These are phyloP conservation scores for Euplagia quadripunctaria DNA, from an alignment of 2,888 invertebrate species.

Conservation along the genomic window DNA sequence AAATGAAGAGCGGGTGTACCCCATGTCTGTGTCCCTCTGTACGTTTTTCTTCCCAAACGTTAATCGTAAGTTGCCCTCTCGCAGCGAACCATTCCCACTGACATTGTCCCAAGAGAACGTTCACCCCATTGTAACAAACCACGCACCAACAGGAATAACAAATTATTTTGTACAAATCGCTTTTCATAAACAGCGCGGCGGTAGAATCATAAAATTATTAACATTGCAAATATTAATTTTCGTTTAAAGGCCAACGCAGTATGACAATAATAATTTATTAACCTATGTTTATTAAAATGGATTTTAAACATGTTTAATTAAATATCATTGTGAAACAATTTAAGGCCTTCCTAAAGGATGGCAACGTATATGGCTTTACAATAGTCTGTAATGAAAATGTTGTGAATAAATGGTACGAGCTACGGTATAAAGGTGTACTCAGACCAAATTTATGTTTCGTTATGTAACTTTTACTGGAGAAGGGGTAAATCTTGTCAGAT, in stretches of 20 bases:
- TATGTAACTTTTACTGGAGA: not conserved
- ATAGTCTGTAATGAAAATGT: constrained; percentile 47
- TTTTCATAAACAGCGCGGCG: not conserved
- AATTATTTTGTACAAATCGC: not conserved
- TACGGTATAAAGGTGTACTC: constrained; percentile 17
- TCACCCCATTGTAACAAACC: not conserved
- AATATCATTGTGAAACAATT: constrained; percentile 38
- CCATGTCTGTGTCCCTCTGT: not conserved
- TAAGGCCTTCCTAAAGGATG: constrained; percentile 28
- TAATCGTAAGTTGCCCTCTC: not conserved
- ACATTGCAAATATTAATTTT: constrained; percentile 1
- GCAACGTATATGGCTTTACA: constrained; percentile 26
- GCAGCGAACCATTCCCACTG: not conserved
- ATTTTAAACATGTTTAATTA: constrained; percentile 44
- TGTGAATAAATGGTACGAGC: constrained; percentile 39
- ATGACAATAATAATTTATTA: constrained; percentile 10
- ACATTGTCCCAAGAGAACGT: not conserved
- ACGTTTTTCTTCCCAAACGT: not conserved
- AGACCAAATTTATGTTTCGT: constrained; percentile 12
- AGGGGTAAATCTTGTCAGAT: not conserved
- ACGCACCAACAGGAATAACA: not conserved
- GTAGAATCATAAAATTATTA: not conserved
- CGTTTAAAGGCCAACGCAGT: not conserved
- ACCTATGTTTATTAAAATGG: constrained; percentile 34
- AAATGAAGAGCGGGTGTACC: not conserved